phyloP scores from a whole-genome alignment of 2,797 vertebrate genomes.

The Leptodactylus fallax region DNA sequence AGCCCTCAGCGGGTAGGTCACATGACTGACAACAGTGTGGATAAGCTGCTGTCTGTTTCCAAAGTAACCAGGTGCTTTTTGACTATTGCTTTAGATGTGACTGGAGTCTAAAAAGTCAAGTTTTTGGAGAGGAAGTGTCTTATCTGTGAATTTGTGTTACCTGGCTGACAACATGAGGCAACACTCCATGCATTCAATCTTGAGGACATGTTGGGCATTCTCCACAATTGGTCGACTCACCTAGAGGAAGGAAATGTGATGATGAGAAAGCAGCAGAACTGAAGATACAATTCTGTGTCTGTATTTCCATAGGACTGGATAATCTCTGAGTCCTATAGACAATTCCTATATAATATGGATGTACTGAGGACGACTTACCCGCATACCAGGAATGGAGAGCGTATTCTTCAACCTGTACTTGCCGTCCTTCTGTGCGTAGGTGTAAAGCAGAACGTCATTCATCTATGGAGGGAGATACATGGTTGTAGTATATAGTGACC shows the following conservation, averaged over 20 bases:
- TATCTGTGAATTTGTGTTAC: slow-evolving; percentile 69
- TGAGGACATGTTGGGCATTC: slow-evolving; percentile 84
- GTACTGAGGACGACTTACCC: slow-evolving; percentile 75
- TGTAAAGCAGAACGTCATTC: slow-evolving; percentile 95
- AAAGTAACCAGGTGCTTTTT: neutral
- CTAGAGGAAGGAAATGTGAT: slow-evolving; percentile 77
- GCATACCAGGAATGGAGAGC: slow-evolving; percentile 84
- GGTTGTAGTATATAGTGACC: neutral
- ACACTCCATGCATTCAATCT: slow-evolving; percentile 85
- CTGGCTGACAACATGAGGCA: slow-evolving; percentile 89
- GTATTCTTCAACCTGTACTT: slow-evolving; percentile 93
- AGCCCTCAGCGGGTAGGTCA: neutral
- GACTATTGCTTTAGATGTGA: neutral
- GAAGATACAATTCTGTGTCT: neutral
- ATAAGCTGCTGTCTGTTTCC: neutral
- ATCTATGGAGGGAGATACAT: slow-evolving; percentile 79
- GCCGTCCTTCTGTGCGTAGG: slow-evolving; percentile 93
- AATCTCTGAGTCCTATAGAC: too few species aligned
- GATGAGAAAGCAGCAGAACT: too few species aligned
- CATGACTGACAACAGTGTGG: neutral
- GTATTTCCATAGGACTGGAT: too few species aligned
- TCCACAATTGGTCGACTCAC: slow-evolving; percentile 88
- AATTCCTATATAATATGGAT: neutral
- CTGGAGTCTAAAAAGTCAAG: neutral
- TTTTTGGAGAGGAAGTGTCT: neutral